A percentile compares a stretch with the other conserved stretches of the same genome.
Evolutionary conservation across 1,140 invertebrate species (phyloP).

Genomic region (Bombus polaris): DNA sequence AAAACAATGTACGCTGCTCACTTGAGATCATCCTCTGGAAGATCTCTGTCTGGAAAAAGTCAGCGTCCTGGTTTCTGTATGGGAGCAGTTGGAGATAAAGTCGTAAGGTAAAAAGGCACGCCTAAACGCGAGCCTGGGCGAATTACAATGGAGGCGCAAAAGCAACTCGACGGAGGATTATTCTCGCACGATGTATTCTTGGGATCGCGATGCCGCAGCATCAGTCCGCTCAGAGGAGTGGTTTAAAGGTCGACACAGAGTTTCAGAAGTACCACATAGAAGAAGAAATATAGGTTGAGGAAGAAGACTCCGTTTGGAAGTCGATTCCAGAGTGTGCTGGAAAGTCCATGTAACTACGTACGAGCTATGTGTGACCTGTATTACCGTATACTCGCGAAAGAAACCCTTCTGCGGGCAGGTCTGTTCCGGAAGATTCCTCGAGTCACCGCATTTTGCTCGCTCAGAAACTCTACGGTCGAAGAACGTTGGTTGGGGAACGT

Average conservation of each 20-base stretch:
- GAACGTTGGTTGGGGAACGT: slow-evolving; percentile 35
- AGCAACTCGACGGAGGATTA: slow-evolving; percentile 51
- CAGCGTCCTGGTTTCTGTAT: background rate
- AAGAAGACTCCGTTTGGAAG: slow-evolving; percentile 35
- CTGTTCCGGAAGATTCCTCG: slow-evolving; percentile 56
- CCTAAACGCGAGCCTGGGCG: background rate
- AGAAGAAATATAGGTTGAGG: slow-evolving; percentile 24
- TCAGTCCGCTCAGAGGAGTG: background rate
- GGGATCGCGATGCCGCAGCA: slow-evolving; percentile 27
- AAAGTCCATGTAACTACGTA: background rate
- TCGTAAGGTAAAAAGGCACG: slow-evolving; percentile 14
- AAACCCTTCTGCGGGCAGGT: slow-evolving; percentile 29
- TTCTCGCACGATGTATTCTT: slow-evolving; percentile 59
- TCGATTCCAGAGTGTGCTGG: background rate
- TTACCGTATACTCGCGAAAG: slow-evolving; percentile 42
- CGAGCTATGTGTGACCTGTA: slow-evolving; percentile 33
- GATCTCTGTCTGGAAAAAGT: background rate
- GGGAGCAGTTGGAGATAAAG: slow-evolving; percentile 1
- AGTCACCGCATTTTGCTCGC: slow-evolving; percentile 63
- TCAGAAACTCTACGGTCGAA: slow-evolving; percentile 20
- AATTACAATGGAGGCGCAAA: slow-evolving; percentile 41
- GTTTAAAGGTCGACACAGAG: slow-evolving; percentile 43
- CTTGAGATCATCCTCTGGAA: background rate
- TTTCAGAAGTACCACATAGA: slow-evolving; percentile 45
- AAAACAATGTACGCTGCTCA: too few relatives aligned